Conservation (phyloP, 2,797 vertebrate genomes). For the Tamandua tetradactyla region DNA sequence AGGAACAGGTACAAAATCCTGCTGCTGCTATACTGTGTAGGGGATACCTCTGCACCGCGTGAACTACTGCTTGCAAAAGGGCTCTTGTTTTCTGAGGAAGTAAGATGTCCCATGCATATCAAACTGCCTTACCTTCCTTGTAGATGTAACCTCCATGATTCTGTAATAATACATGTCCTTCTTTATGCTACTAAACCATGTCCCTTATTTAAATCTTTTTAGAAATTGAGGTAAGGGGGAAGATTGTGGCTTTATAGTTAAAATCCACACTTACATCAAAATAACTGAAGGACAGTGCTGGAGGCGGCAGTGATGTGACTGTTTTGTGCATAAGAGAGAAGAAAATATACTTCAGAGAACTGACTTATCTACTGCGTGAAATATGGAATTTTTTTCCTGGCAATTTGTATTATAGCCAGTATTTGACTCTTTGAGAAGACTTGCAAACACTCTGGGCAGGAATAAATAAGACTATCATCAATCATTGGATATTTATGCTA, state of each 20-base stretch:
- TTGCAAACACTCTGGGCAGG: constrained; percentile 44
- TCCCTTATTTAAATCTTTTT: background rate
- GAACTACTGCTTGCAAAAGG: background rate
- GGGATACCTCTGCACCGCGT: fast-evolving
- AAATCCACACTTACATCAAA: background rate
- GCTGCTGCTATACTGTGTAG: background rate
- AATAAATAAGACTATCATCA: constrained; percentile 52
- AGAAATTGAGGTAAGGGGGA: background rate
- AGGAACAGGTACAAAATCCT: constrained; percentile 75
- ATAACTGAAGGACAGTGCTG: background rate
- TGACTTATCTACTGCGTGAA: constrained; percentile 13
- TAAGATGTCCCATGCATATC: background rate
- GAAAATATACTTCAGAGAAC: constrained; percentile 27
- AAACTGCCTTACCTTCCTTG: background rate
- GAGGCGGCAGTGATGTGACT: background rate
- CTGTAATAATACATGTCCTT: background rate
- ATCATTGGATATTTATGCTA: constrained; percentile 73
- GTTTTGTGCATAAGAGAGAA: background rate
- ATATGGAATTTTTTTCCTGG: constrained; percentile 13
- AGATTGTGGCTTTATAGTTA: background rate
- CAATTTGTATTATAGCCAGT: constrained; percentile 38
- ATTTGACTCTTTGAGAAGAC: constrained; percentile 48
- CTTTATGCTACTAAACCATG: background rate
- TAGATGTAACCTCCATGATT: constrained; percentile 58
- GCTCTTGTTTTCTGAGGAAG: constrained; percentile 47